Base-by-base conservation (phyloP, 2,797 vertebrate genomes). In the Catostomus latipinnis region DNA sequence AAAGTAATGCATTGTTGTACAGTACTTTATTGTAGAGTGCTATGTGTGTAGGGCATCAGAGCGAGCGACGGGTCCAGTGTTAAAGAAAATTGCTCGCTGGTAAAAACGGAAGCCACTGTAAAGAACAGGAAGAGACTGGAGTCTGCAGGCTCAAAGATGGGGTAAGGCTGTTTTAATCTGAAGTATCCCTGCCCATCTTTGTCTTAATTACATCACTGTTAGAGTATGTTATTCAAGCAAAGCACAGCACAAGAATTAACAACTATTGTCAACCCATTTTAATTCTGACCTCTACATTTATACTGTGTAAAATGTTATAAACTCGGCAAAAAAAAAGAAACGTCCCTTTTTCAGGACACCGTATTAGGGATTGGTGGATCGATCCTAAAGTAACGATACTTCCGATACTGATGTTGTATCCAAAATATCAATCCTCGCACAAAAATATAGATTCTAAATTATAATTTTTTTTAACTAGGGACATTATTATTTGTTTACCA, bases 111-210 rank as follows among this genome's bases (percentile, higher is more conserved):
- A 65, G 76, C 88, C 69, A 82, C 89, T 12, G 81, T 87, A 53
- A 90, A 85, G 77, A 86, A 87, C 69, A 92, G 89, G 86, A 95
- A 81, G 85, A 93, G 83, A 67, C 18, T 85, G n/a, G 95, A 94
- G 49, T 82, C 79, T 8, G 72, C 70, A n/a, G 22, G 87, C 43
- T 48, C 80, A 10, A 92, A 88, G 81, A 67, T 82, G 14, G 78
- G 93, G 97, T 98, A 91, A 75, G 91, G 34, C 34, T 34, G 34
- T 34, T 34, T 34, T 34, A 34, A 2, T 1, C 10, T 53, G 2
- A 13, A 34, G 34, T 34, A 34, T 34, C 6, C 1, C 61, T 63
- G 4, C 4, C 34, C 34, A 34, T 4, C 34, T 34, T 34, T 22
- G 2, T 63, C 4, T 45, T 11, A 12, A 12, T 7, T 43, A 63